phyloP scores from a whole-genome alignment of 2,113 vertebrate species.

The Cepphus grylle region DNA sequence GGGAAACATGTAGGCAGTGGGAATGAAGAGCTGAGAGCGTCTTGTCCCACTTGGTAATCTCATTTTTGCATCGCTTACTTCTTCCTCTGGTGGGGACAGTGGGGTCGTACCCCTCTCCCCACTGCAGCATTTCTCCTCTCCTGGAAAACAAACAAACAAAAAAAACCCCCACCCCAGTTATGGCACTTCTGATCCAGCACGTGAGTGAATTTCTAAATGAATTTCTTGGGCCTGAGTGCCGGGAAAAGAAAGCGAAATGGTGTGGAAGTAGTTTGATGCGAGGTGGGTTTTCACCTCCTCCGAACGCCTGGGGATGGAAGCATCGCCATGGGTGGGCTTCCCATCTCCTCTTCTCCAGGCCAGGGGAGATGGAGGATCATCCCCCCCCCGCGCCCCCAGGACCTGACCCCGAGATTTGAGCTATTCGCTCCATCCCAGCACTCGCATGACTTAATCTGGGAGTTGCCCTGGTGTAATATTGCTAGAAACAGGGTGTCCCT shows the following conservation, averaged over 20 bases:
- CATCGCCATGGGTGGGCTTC: background rate
- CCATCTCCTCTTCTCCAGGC: background rate
- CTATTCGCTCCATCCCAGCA: background rate
- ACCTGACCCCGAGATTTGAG: background rate
- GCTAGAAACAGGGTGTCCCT: background rate
- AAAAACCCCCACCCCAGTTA: background rate
- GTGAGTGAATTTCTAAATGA: background rate
- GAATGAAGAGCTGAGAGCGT: background rate
- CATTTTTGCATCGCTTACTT: background rate
- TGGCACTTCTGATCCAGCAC: accelerated
- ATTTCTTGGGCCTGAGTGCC: background rate
- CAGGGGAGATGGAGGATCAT: background rate
- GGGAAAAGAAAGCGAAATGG: background rate
- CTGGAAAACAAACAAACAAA: background rate
- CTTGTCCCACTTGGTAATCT: background rate
- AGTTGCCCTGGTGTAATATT: background rate
- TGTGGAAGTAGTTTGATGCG: background rate
- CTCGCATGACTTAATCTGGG: background rate
- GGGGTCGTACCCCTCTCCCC: accelerated
- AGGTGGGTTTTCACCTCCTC: background rate
- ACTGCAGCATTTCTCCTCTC: background rate
- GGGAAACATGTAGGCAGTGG: background rate
- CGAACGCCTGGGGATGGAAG: background rate
- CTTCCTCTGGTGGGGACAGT: background rate
- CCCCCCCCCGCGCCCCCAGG: no score